Base-by-base conservation (phyloP, 2,113 vertebrate species). In the Oryzias javanicus region DNA sequence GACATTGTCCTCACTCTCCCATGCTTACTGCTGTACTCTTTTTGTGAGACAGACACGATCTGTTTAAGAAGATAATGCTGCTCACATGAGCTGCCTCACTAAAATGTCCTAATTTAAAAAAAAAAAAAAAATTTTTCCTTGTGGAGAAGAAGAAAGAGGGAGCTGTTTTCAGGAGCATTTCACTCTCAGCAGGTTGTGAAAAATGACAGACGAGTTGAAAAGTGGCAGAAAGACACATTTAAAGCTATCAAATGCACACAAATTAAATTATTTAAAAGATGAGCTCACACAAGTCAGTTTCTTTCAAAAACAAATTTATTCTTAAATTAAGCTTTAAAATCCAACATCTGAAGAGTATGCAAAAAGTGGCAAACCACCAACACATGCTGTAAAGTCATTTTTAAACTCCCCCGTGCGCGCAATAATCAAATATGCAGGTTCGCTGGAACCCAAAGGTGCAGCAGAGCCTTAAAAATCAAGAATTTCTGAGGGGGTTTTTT, bases 51-150 rank as follows among this genome's bases (percentile, higher is more conserved):
- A 54, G 42, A 40, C 58, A 55, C 64, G 45, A 35, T 74, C 42
- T 67, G 47, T 55, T 75, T 51, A 41, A 22, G 24, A 65, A 53
- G 68, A 58, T 66, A 55, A 53, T 71, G 70, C 78, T 74, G 48
- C 68, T 79, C 64, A 72, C 47, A 40, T 14, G 52, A 66, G 61
- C 47, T 44, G 61, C 25, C 70, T 71, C 71, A 27, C 51, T 46
- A 60, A 53, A 73, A 68, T 20, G 66, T 35, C 65, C 49, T 60
- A 60, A 77, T 74, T 35, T 10, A 35, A 35, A 35, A 35, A 35
- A 35, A 29, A 8, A 35, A 10, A 10, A 35, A 35, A 66, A 79
- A 52, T 44, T 72, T 67, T 71, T 69, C 60, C 46, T 49, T 50
- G 64, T 64, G 65, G 69, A 52, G 69, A 63, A 55, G 53, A 58